Evolutionary conservation across 2,888 invertebrate genomes (phyloP).

Genomic region (Palloptera scutellata): DNA sequence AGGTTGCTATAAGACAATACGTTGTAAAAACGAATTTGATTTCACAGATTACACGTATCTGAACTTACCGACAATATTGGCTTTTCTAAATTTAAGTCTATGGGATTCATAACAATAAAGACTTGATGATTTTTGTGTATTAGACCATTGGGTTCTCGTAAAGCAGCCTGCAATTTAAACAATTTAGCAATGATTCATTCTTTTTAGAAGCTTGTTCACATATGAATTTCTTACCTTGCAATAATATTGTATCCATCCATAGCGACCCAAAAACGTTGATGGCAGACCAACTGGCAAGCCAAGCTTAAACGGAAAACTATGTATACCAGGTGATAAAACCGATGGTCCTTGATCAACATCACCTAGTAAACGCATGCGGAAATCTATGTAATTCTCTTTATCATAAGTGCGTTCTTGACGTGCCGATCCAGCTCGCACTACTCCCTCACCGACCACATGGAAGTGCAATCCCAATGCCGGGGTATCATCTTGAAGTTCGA

Average conservation of each 20-base stretch:
- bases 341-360: constrained; percentile 86
- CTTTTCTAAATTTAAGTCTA: constrained; percentile 90
- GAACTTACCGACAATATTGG: constrained; percentile 83
- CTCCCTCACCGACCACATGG: constrained; percentile 93
- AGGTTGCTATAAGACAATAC: constrained; percentile 72
- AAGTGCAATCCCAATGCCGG: constrained; percentile 91
- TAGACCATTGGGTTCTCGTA: constrained; percentile 83
- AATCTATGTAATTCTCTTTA: constrained; percentile 94
- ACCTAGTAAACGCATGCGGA: constrained; percentile 89
- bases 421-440: constrained; percentile 84
- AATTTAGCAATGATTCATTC: no score
- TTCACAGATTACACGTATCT: constrained; percentile 14
- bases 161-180: constrained; percentile 68
- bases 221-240: constrained; percentile 69
- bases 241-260: constrained; percentile 95
- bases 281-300: constrained; percentile 89
- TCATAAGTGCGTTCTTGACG: constrained; percentile 87
- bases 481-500: constrained; percentile 93
- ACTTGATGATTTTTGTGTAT: constrained; percentile 96
- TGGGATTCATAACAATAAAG: constrained; percentile 96
- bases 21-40: neutral
- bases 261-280: constrained; percentile 91
- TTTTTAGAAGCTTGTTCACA: no score
- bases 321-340: constrained; percentile 88
- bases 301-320: constrained; percentile 93